A percentile compares a stretch with the other conserved stretches of the same genome.
phyloP scores from a whole-genome alignment of 1,140 invertebrate genomes.

The Orius insidiosus region DNA sequence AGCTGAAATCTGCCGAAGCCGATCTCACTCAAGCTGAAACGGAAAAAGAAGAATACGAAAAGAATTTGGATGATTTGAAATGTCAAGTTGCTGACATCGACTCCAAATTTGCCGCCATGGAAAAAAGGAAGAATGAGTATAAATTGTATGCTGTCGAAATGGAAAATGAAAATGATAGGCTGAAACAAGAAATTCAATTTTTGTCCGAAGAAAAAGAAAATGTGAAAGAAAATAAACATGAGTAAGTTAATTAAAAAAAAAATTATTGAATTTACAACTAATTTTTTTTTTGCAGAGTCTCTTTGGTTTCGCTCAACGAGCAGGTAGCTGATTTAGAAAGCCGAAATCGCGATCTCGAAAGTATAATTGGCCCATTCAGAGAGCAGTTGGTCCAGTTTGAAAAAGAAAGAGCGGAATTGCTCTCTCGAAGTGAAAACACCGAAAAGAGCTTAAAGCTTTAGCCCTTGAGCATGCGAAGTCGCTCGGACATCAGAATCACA shows the following conservation, averaged over 20 bases:
- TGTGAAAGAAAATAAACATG: constrained; percentile 6
- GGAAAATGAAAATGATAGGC: constrained; percentile 11
- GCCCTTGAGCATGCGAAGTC: constrained; percentile 13
- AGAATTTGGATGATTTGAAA: constrained; percentile 3
- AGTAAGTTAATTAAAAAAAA: constrained; percentile 5
- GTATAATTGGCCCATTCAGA: constrained; percentile 14
- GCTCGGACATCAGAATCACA: constrained; percentile 17
- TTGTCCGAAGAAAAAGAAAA: constrained; percentile 14
- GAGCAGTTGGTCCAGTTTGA: constrained; percentile 16
- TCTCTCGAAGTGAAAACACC: constrained; percentile 8
- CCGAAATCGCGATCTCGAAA: constrained; percentile 11
- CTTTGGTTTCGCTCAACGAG: not conserved
- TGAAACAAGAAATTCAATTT: constrained; percentile 7
- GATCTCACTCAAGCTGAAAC: constrained; percentile 9
- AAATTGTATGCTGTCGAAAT: constrained; percentile 14
- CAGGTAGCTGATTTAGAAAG: constrained; percentile 12
- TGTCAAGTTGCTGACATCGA: constrained; percentile 7
- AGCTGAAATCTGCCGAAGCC: constrained; percentile 11
- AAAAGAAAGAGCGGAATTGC: constrained; percentile 6
- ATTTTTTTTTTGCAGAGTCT: not conserved
- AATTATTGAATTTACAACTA: not conserved
- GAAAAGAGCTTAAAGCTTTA: constrained; percentile 15
- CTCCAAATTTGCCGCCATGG: constrained; percentile 5
- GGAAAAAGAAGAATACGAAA: constrained; percentile 10
- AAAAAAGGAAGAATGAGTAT: constrained; percentile 16